These are phyloP conservation scores for Meteorus colon DNA, from an alignment of 2,888 invertebrate species.

Conservation along the genomic window DNA sequence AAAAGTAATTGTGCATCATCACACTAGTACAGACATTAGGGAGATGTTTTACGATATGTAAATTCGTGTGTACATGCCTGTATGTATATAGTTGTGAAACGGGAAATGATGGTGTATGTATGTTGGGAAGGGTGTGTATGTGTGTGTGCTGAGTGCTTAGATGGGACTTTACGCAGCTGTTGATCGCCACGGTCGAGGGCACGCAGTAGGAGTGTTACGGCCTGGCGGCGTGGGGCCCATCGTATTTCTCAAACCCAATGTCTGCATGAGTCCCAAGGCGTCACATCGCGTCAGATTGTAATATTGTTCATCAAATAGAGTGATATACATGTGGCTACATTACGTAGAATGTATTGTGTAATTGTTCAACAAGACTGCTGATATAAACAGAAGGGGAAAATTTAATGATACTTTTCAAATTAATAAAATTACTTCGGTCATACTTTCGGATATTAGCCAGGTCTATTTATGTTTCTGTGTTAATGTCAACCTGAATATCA, in stretches of 20 bases:
- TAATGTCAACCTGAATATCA: too few relatives aligned
- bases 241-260: conserved; percentile 4
- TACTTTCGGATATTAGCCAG: too few relatives aligned
- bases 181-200: conserved; percentile 28
- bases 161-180: conserved; percentile 28
- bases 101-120: conserved; percentile 2
- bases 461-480: too few relatives aligned
- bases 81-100: not conserved
- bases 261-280: conserved; percentile 1
- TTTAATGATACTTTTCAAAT: too few relatives aligned
- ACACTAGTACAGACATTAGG: not conserved
- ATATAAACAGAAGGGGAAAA: too few relatives aligned
- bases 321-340: too few relatives aligned
- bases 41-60: not conserved
- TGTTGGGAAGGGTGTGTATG: not conserved
- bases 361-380: too few relatives aligned
- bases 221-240: conserved; percentile 19
- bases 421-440: too few relatives aligned
- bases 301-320: not conserved
- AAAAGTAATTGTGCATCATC: too few relatives aligned
- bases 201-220: conserved; percentile 22
- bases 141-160: conserved; percentile 7
- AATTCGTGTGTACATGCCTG: not conserved
- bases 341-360: too few relatives aligned
- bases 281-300: conserved; percentile 2